Evolutionary conservation across 1,140 invertebrate genomes (phyloP), one percentile per base, ranked within the genome.

Genomic region (Neodiprion pinetum): DNA sequence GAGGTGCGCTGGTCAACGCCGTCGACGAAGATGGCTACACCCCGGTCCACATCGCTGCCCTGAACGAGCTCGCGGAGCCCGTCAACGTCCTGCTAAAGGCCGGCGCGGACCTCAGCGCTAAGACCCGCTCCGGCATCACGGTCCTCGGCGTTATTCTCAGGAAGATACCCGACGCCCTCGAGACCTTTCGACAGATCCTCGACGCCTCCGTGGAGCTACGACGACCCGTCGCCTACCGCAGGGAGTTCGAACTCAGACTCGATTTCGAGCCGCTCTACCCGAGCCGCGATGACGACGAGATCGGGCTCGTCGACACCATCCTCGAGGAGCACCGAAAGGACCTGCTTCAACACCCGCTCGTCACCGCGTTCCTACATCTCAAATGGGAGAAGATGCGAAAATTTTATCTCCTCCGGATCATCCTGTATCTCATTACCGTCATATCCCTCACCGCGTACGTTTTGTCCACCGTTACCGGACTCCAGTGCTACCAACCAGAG

Each of bases 11-110:
- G 68, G 87, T 90, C 4, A 92, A 92, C 75, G 88, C 90, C 11
- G 89, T 90, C 65, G 93, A 95, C 78, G 89, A 91, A 72, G 91
- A 92, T 61, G 93, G 93, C 3, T 93, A 93, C 76, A 93, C 93
- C 1, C 91, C 93, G 0, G 83, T 94, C 14, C 93, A 94, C 82
- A 87, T 94, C 14, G 92, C 92, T 21, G 92, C 93, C 10, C 84
- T 92, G 53, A 92, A 92, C 78, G 90, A 92, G 72, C 85, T 91
- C 47, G 91, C 91, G 0, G 89, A 89, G 48, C 92, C 91, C 74
- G 92, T 92, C 2, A 90, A 92, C 77, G 87, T 91, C 0, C 84
- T 94, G 7, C 89, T 94, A 12, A 90, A 90, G 82, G 87, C 92
- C 72, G 92, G 92, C 47, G 92, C 93, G 1, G 91, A 93, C 75